Conservation (phyloP, 2,888 invertebrate species). For the Agriotes lineatus region DNA sequence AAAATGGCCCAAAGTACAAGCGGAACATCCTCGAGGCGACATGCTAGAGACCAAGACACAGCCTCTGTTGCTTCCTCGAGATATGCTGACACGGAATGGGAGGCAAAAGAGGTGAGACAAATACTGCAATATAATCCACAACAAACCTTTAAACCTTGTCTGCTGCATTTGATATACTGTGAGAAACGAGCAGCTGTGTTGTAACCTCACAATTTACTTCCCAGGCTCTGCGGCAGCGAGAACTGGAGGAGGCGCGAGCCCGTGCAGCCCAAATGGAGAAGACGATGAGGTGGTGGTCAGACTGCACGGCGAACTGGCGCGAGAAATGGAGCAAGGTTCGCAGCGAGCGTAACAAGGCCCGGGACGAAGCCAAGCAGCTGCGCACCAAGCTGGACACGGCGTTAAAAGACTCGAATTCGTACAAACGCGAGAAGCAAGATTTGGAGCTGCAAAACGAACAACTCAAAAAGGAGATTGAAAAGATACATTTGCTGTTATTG, state of each 20-base stretch:
- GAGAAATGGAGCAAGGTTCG: slow-evolving; percentile 96
- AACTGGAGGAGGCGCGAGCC: slow-evolving; percentile 94
- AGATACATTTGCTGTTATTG: slow-evolving; percentile 76
- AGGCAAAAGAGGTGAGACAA: slow-evolving; percentile 76
- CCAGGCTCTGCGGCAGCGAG: slow-evolving; percentile 77
- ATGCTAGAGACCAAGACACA: slow-evolving; percentile 74
- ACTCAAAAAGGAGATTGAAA: slow-evolving; percentile 84
- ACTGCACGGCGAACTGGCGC: slow-evolving; percentile 96
- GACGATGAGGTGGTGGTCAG: slow-evolving; percentile 99
- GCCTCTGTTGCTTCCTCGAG: slow-evolving; percentile 71
- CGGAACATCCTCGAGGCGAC: slow-evolving; percentile 75
- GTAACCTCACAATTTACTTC: slow-evolving; percentile 47
- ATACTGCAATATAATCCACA: slow-evolving; percentile 7
- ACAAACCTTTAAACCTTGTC: neutral
- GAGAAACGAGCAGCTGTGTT: no score
- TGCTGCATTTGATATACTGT: no score
- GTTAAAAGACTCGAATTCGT: slow-evolving; percentile 79
- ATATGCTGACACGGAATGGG: slow-evolving; percentile 81
- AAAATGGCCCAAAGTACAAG: slow-evolving; percentile 74
- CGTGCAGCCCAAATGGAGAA: slow-evolving; percentile 99
- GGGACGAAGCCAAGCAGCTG: slow-evolving; percentile 89
- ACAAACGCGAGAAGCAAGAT: slow-evolving; percentile 85
- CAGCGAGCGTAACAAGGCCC: slow-evolving; percentile 91
- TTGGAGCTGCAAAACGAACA: slow-evolving; percentile 82
- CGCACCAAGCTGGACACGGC: slow-evolving; percentile 84